Base-by-base conservation (phyloP, 2,888 invertebrate species). In the Drosophila paucipuncta region DNA sequence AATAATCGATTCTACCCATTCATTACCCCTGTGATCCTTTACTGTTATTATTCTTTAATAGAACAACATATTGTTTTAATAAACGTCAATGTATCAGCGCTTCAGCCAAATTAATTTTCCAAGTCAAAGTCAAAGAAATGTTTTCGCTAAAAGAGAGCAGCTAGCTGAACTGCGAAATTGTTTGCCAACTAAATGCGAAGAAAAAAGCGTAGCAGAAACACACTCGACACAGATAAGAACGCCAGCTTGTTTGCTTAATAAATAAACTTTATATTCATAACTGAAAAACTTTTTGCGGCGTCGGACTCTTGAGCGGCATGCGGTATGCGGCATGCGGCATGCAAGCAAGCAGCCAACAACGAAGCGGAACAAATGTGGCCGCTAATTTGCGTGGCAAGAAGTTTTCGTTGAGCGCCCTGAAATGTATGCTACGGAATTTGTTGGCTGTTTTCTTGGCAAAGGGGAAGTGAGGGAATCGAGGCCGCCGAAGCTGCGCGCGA, bases 221-320 rank as follows among this genome's bases (percentile, higher is more conserved):
- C 66, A 82, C 84, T 79, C 74, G 78, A 69, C 75, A 63, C 58
- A 90, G 85, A 86, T 86, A 86, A 86, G 90, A 76, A 61, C 71
- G 74, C 83, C 83, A 85, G 90, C 85, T 85, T 85, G 90, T 85
- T 90, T 85, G 85, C 90, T 90, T 90, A 90, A 90, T 86, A 86
- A 86, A 86, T 86, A 86, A 86, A 86, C 85, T 86, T 86, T 90
- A 86, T 86, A 86, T 90, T 86, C 85, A 86, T 86, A 86, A 90
- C 90, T 90, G 89, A 81, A 86, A 90, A 86, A 90, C 68, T 86
- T 86, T 86, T 88, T 78, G 67, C 58, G 75, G 47, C 62, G 30
- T 50, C 73, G 73, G 77, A 67, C 67, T 54, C 60, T 62, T 47
- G 61, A 61, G 72, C 59, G 39, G 58, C 28, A 41, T n/a, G 64